Conservation (phyloP, 2,888 invertebrate genomes). For the Phania funesta region DNA sequence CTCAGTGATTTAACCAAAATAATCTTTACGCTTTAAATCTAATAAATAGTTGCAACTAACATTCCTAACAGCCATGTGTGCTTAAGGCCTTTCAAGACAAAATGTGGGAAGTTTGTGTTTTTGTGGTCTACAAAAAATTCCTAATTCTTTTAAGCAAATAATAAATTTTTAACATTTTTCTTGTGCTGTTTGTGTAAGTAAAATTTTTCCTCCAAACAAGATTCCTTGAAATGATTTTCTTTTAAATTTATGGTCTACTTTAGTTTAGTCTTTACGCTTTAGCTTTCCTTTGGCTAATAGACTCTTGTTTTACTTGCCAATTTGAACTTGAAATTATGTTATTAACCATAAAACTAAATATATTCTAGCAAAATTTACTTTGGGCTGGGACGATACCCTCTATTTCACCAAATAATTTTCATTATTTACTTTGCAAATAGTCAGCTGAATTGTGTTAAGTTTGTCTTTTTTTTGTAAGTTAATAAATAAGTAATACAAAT, state of each 20-base stretch:
- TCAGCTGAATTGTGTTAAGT: no score
- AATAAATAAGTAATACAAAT: no score
- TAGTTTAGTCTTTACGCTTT: background rate
- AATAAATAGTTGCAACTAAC: background rate
- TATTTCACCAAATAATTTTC: no score
- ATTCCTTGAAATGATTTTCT: conserved; percentile 18
- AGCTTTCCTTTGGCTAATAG: background rate
- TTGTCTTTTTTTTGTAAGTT: no score
- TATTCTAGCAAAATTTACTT: background rate
- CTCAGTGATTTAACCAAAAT: background rate
- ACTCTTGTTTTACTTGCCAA: conserved; percentile 16
- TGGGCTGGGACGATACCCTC: no score
- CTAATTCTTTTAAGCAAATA: conserved; percentile 2
- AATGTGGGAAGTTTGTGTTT: conserved; percentile 7
- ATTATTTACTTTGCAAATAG: no score
- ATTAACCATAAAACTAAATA: conserved; percentile 22
- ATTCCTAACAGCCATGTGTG: background rate
- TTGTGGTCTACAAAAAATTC: background rate
- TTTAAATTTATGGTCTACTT: conserved; percentile 5
- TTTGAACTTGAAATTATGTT: conserved; percentile 49
- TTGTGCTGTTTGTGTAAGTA: background rate
- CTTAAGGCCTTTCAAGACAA: conserved; percentile 9
- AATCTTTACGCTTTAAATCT: conserved; percentile 50
- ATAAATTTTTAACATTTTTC: background rate
- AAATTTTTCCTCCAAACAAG: background rate